Percentiles rank a stretch among this genome's conserved stretches.
phyloP scores from a whole-genome alignment of 2,888 invertebrate genomes.

The Ommatoiulus sabulosus region DNA sequence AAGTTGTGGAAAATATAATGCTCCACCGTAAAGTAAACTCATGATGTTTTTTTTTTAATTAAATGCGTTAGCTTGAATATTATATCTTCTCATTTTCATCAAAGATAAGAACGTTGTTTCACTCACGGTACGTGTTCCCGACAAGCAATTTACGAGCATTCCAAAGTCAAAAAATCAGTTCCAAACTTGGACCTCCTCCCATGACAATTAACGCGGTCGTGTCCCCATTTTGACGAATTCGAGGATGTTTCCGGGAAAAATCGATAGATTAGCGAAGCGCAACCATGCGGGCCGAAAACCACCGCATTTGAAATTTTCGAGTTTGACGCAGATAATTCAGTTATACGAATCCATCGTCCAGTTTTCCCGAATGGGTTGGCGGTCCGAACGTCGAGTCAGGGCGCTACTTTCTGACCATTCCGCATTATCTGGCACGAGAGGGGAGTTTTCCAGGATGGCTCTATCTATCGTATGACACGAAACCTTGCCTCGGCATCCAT shows the following conservation, averaged over 20 bases:
- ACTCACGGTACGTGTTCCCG: too few relatives aligned
- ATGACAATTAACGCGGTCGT: neutral
- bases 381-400: neutral
- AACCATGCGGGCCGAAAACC: slow-evolving; percentile 8
- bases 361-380: neutral
- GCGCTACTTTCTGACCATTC: neutral
- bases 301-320: slow-evolving; percentile 16
- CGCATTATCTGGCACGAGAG: slow-evolving; percentile 29
- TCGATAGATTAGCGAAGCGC: slow-evolving; percentile 21
- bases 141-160: too few relatives aligned
- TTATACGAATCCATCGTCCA: neutral
- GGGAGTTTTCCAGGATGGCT: slow-evolving; percentile 22
- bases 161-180: too few relatives aligned
- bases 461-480: slow-evolving; percentile 22
- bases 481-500: slow-evolving; percentile 13
- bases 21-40: too few relatives aligned
- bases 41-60: too few relatives aligned
- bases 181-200: neutral
- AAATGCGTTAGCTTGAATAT: too few relatives aligned
- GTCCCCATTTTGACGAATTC: neutral
- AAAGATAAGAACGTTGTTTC: too few relatives aligned
- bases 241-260: slow-evolving; percentile 6
- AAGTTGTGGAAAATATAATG: too few relatives aligned
- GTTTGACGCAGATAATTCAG: slow-evolving; percentile 42
- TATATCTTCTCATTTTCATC: too few relatives aligned